A percentile compares a stretch with the other conserved stretches of the same genome.
Conservation (phyloP, 2,113 vertebrate genomes). For the Felis catus region DNA sequence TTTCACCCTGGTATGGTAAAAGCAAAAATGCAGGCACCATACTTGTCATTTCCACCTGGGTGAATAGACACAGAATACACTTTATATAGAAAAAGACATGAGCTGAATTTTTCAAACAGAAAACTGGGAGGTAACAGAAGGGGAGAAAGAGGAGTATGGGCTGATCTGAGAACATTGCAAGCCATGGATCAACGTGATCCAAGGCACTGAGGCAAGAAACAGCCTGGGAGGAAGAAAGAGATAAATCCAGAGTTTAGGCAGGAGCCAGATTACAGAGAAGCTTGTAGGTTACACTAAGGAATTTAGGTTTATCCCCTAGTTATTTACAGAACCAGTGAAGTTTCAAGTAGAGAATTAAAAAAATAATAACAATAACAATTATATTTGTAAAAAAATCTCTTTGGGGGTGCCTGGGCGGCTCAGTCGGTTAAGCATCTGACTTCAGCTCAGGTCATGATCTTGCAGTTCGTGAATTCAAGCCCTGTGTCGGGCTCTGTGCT, state of each 20-base stretch:
- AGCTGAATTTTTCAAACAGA: not conserved
- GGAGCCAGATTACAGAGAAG: not conserved
- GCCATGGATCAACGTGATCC: not conserved
- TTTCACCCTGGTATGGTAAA: not conserved
- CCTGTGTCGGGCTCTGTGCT: too few species aligned
- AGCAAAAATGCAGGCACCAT: not conserved
- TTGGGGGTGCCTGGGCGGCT: not conserved
- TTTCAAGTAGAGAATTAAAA: not conserved
- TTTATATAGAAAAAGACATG: not conserved
- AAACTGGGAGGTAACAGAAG: not conserved
- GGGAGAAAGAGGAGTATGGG: not conserved
- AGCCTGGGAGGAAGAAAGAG: not conserved
- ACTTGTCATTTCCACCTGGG: not conserved
- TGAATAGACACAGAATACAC: not conserved
- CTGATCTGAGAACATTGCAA: not conserved
- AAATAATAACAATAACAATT: not conserved
- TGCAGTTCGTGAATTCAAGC: too few species aligned
- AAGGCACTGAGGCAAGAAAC: constrained; percentile 19
- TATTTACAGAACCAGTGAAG: not conserved
- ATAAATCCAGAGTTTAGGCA: not conserved
- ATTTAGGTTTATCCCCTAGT: not conserved
- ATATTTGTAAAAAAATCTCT: not conserved
- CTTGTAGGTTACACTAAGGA: not conserved
- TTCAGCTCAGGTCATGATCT: too few species aligned
- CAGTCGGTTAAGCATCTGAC: too few species aligned